phyloP scores from a whole-genome alignment of 2,888 invertebrate species.

The Scaptomyza cyrtandrae region DNA sequence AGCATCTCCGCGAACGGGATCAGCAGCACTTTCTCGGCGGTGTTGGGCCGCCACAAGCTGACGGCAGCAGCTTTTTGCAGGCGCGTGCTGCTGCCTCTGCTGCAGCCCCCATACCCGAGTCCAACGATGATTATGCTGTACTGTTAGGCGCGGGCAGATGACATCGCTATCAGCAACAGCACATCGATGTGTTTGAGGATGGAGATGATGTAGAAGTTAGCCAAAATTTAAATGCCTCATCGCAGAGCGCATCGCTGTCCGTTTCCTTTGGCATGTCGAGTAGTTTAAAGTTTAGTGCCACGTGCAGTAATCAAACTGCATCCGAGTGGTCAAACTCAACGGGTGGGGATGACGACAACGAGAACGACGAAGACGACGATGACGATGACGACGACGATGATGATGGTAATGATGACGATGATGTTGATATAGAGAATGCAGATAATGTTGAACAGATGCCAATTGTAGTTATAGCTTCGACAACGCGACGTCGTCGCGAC shows the following conservation, averaged over 20 bases:
- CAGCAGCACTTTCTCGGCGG: constrained; percentile 61
- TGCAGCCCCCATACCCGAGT: constrained; percentile 78
- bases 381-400: constrained; percentile 44
- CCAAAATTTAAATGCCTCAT: constrained; percentile 74
- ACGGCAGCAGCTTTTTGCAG: constrained; percentile 74
- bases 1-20: constrained; percentile 69
- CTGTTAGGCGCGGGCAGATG: constrained; percentile 80
- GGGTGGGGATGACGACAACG: constrained; percentile 68
- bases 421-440: constrained; percentile 30
- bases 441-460: constrained; percentile 43
- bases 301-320: constrained; percentile 73
- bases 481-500: constrained; percentile 56
- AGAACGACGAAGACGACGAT: constrained; percentile 38
- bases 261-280: constrained; percentile 80
- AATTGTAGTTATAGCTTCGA: constrained; percentile 55
- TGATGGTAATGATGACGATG: constrained; percentile 39
- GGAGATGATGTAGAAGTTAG: constrained; percentile 73
- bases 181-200: constrained; percentile 58
- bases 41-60: constrained; percentile 60
- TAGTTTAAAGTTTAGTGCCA: constrained; percentile 79
- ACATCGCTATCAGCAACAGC: constrained; percentile 75
- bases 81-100: constrained; percentile 67
- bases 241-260: constrained; percentile 79
- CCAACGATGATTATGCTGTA: constrained; percentile 78
- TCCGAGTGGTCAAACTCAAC: constrained; percentile 80